These are phyloP conservation scores for Festucalex cinctus DNA, from an alignment of 2,113 vertebrate species.

Conservation along the genomic window DNA sequence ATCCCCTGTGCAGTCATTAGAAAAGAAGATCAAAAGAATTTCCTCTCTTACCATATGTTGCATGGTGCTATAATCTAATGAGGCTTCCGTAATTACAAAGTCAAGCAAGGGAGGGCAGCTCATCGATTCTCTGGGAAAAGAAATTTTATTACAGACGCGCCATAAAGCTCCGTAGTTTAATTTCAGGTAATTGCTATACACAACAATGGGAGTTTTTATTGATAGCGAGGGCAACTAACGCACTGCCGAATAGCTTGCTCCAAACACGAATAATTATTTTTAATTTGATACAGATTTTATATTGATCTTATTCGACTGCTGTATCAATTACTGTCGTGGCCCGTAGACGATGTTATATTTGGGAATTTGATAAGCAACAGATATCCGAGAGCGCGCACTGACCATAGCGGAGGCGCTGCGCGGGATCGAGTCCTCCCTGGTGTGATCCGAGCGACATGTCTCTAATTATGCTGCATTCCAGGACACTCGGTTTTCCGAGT, in stretches of 20 bases:
- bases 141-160: constrained; percentile 48
- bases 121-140: constrained; percentile 57
- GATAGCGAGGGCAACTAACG: constrained; percentile 13
- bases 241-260: constrained; percentile 1
- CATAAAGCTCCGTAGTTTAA: constrained; percentile 43
- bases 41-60: constrained; percentile 53
- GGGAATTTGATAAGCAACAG: constrained; percentile 50
- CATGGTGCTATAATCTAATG: constrained; percentile 64
- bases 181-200: constrained; percentile 48
- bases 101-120: constrained; percentile 46
- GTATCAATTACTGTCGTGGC: background rate
- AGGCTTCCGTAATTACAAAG: constrained; percentile 65
- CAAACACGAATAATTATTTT: background rate
- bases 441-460: constrained; percentile 43
- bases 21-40: constrained; percentile 57
- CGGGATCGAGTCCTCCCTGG: constrained; percentile 30
- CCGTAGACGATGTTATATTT: constrained; percentile 46
- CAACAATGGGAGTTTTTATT: constrained; percentile 43
- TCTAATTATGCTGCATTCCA: no score
- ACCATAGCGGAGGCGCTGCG: constrained; percentile 19
- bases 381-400: constrained; percentile 12
- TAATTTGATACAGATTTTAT: no score
- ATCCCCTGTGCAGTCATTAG: constrained; percentile 46
- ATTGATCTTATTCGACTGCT: no score
- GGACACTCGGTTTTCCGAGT: no score